A percentile compares a stretch with the other conserved stretches of the same genome.
Conservation (phyloP, 2,113 vertebrate species). For the Atlantisia rogersi region DNA sequence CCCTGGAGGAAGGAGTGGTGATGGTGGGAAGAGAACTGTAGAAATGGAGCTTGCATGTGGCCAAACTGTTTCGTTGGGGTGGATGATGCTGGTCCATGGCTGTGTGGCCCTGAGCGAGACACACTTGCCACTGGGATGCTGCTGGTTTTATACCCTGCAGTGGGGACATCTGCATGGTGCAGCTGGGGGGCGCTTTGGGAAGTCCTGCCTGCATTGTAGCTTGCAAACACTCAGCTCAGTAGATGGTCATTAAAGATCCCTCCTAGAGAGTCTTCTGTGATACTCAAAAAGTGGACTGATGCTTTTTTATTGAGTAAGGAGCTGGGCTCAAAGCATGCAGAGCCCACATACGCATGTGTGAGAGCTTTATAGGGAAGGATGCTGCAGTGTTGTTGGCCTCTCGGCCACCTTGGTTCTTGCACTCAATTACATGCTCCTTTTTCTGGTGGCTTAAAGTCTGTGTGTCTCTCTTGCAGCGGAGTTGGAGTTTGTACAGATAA, state of each 20-base stretch:
- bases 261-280: not conserved
- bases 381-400: not conserved
- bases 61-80: not conserved
- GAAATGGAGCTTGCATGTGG: not conserved
- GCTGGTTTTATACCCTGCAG: not conserved
- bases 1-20: not conserved
- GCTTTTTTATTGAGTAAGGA: not conserved
- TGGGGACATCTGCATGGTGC: not conserved
- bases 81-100: accelerated
- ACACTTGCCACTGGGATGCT: accelerated
- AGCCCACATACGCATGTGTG: not conserved
- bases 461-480: constrained; percentile 82
- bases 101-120: accelerated
- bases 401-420: not conserved
- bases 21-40: not conserved
- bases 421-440: not conserved
- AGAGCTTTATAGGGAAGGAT: not conserved
- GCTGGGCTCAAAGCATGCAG: not conserved
- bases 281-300: not conserved
- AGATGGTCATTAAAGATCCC: not conserved
- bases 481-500: constrained; percentile 97
- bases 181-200: not conserved
- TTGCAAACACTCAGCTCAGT: not conserved
- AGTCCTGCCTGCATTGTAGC: not conserved
- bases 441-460: not conserved